phyloP scores from a whole-genome alignment of 2,113 vertebrate species.

The Anser brachyrhynchus region DNA sequence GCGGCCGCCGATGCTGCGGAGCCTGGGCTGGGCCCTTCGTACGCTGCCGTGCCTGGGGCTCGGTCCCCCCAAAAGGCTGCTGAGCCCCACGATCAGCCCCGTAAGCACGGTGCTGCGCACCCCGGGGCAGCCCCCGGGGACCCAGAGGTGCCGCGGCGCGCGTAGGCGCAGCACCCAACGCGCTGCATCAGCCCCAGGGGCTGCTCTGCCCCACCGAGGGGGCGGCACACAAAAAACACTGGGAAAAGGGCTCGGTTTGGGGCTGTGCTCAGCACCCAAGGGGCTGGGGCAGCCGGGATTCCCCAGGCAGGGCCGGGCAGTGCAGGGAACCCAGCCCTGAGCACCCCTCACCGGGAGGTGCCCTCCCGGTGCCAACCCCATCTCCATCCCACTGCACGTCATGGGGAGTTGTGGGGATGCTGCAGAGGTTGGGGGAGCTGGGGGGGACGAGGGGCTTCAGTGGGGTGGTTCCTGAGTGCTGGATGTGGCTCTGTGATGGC shows the following conservation, averaged over 20 bases:
- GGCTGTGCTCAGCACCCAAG: not conserved
- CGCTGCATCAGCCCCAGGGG: not conserved
- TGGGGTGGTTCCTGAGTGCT: not conserved
- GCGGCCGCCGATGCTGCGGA: not conserved
- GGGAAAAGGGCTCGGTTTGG: not conserved
- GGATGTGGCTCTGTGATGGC: too few relatives aligned
- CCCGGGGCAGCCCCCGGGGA: too few relatives aligned
- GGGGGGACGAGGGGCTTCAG: not conserved
- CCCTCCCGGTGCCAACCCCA: not conserved
- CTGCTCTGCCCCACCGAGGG: not conserved
- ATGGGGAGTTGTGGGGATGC: not conserved
- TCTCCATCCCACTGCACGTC: not conserved
- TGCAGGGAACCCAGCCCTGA: not conserved
- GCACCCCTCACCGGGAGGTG: not conserved
- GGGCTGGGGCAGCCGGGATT: not conserved
- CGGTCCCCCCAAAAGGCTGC: not conserved
- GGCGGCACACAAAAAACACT: fast-evolving
- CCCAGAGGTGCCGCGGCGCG: fast-evolving
- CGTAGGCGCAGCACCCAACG: not conserved
- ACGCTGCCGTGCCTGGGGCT: too few relatives aligned
- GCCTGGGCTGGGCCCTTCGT: not conserved
- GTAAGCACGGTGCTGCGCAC: not conserved
- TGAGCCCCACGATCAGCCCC: not conserved
- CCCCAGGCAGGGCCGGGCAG: not conserved
- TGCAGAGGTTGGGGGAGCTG: not conserved